These are phyloP conservation scores for Vesta saturnalis DNA, from an alignment of 2,888 invertebrate genomes.

Conservation along the genomic window DNA sequence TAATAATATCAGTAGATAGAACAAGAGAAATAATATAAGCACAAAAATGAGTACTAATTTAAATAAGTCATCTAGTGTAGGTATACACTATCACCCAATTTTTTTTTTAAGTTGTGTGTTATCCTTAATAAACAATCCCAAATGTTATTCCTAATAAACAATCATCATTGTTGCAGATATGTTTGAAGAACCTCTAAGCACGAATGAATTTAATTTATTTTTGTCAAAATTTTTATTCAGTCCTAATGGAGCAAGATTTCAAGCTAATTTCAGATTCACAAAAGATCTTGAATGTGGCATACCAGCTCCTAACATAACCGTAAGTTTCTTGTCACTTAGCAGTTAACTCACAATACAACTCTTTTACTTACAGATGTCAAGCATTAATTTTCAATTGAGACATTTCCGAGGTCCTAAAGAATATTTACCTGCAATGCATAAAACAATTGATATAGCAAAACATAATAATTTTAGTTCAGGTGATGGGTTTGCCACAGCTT, in stretches of 20 bases:
- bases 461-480: slow-evolving; percentile 69
- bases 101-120: too few species aligned
- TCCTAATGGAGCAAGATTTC: slow-evolving; percentile 73
- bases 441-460: slow-evolving; percentile 67
- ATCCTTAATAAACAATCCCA: too few species aligned
- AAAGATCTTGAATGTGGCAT: slow-evolving; percentile 71
- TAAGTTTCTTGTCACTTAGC: slow-evolving; percentile 45
- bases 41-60: too few species aligned
- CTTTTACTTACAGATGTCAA: slow-evolving; percentile 63
- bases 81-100: too few species aligned
- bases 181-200: slow-evolving; percentile 60
- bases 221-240: slow-evolving; percentile 78
- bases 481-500: slow-evolving; percentile 72
- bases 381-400: slow-evolving; percentile 71
- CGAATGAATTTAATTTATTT: slow-evolving; percentile 69
- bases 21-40: too few species aligned
- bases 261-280: slow-evolving; percentile 73
- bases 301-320: slow-evolving; percentile 67
- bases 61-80: too few species aligned
- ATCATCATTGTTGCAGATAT: slow-evolving; percentile 60
- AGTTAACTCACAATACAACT: background rate
- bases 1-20: too few species aligned
- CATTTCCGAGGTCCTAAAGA: slow-evolving; percentile 70
- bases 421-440: slow-evolving; percentile 80
- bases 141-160: too few species aligned